Conservation (phyloP, 35 echinoderm and acorn worm species). For the Heliocidaris erythrogramma region DNA sequence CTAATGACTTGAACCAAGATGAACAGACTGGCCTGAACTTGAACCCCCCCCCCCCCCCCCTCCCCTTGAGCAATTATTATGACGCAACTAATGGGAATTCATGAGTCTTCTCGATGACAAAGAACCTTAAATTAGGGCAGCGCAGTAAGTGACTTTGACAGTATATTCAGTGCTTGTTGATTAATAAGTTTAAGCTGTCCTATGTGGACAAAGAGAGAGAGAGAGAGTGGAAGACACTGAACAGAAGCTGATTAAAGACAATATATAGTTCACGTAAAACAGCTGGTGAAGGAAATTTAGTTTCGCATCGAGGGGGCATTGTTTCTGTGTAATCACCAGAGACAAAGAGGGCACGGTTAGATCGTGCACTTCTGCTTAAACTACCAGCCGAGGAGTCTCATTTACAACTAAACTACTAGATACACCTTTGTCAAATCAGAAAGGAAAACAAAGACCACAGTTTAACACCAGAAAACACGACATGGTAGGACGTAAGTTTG, state of each 20-base stretch:
- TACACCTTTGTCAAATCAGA: too few species aligned
- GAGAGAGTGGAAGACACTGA: not conserved
- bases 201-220: not conserved
- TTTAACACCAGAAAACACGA: too few species aligned
- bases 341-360: not conserved
- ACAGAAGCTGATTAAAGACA: not conserved
- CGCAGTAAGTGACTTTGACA: not conserved
- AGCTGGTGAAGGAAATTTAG: not conserved
- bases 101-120: not conserved
- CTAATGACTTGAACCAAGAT: not conserved
- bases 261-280: not conserved
- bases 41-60: constrained; percentile 23
- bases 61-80: not conserved
- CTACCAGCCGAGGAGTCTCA: too few species aligned
- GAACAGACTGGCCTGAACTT: not conserved
- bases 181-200: not conserved
- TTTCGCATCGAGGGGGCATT: not conserved
- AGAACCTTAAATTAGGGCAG: not conserved
- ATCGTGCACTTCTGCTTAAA: too few species aligned
- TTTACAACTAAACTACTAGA: too few species aligned
- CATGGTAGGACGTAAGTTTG: too few species aligned
- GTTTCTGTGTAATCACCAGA: not conserved
- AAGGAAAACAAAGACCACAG: too few species aligned
- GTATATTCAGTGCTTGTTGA: not conserved
- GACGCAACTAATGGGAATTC: not conserved